Evolutionary conservation across 1,140 invertebrate genomes (phyloP), one percentile per base, ranked within the genome.

Genomic region (Ptiloglossa arizonensis): DNA sequence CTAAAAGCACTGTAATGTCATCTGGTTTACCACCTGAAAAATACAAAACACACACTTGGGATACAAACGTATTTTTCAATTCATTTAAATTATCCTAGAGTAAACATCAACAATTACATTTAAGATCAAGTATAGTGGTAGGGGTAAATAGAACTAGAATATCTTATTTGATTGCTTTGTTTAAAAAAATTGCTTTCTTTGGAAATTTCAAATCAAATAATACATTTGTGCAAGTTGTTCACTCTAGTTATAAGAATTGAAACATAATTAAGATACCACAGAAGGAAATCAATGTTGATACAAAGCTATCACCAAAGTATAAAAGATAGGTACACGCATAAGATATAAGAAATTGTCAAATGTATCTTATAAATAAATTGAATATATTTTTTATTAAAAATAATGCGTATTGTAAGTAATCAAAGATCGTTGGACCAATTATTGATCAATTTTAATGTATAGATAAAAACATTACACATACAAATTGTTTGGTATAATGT

Each of bases 1-100:
- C 97, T 86, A 99, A 94, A 85, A 99, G 95, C 87, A 99, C 97
- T 89, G 98, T 99, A 91, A 99, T 98, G 93, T 99, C 98, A 91
- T 99, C 98, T 62, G 98, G 98, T 94, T 99, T 99, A 75, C 98
- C 98, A 91, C 98, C 97, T 98, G 92, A 70, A 94, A 95, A 91
- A 85, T 89, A 63, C 15, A 50, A 82, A 67, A 81, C 5, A 48
- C n/a, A 68, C 8, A 41, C 15, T 54, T 24, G 57, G 29, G 22
- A 50, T 82, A 66, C n/a, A 29, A 48, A 72, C 11, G 1, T 17
- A 48, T 8, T 44, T 67, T 57, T 50, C n/a, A 38, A 11, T 70
- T 66, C 29, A 41, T 35, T 75, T 52, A 41, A 64, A 11, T 27
- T 56, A 56, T 67, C 38, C 24, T 44, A 41, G 6, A 15, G 15